phyloP scores from a whole-genome alignment of 2,797 vertebrate species.

The Lepus townsendii region DNA sequence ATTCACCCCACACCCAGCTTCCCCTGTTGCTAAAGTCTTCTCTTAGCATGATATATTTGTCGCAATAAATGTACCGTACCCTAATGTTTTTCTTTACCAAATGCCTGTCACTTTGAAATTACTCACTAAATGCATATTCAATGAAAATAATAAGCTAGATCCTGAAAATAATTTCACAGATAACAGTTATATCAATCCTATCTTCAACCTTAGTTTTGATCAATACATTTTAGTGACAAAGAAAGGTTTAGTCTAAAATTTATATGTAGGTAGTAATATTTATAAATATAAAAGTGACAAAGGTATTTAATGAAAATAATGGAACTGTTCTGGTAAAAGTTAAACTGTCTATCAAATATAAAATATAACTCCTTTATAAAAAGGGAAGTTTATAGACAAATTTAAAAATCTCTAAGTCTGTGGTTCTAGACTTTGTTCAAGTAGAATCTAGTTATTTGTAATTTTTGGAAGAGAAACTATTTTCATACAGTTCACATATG shows the following conservation, averaged over 20 bases:
- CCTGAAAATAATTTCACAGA: neutral
- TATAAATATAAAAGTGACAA: conserved; percentile 13
- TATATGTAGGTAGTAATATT: neutral
- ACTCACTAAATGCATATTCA: neutral
- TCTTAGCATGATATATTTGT: no score
- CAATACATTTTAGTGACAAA: conserved; percentile 27
- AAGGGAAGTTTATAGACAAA: conserved; percentile 33
- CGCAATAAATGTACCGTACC: no score
- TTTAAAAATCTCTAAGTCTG: conserved; percentile 26
- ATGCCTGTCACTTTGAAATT: neutral
- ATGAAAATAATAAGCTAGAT: neutral
- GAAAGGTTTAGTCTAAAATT: conserved; percentile 23
- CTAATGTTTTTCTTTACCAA: neutral
- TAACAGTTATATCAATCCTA: neutral
- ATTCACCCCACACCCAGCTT: no score
- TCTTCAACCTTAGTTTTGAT: conserved; percentile 14
- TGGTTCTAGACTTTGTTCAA: conserved; percentile 14
- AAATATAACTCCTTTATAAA: neutral
- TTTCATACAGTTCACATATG: neutral
- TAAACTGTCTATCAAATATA: neutral
- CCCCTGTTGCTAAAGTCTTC: no score
- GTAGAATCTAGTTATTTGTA: conserved; percentile 34
- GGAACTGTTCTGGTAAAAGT: neutral
- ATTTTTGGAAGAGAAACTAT: conserved; percentile 48
- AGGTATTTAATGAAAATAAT: conserved; percentile 1